Conservation (phyloP, 1,140 invertebrate species). For the Leptinotarsa undecemlineata region DNA sequence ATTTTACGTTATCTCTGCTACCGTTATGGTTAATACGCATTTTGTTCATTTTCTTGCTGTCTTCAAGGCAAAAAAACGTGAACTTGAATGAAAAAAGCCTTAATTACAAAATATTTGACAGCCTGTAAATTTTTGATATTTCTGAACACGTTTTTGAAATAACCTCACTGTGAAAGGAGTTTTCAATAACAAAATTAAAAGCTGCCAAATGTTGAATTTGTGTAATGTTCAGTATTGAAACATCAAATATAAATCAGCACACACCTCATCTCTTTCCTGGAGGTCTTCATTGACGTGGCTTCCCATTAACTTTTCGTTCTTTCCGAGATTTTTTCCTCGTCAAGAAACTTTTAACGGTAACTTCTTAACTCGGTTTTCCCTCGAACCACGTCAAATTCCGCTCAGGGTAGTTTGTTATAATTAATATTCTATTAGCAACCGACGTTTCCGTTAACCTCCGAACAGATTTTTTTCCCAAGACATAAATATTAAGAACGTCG, state of each 20-base stretch:
- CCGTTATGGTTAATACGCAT: too few relatives aligned
- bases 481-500: conserved; percentile 17
- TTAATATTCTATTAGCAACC: conserved; percentile 29
- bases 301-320: neutral
- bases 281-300: neutral
- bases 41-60: too few relatives aligned
- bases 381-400: conserved; percentile 8
- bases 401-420: conserved; percentile 17
- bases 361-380: conserved; percentile 12
- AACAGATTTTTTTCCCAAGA: conserved; percentile 6
- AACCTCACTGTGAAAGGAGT: too few relatives aligned
- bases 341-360: conserved; percentile 5
- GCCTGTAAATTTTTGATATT: too few relatives aligned
- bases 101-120: too few relatives aligned
- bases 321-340: neutral
- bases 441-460: conserved; percentile 2
- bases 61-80: too few relatives aligned
- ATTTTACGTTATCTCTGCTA: too few relatives aligned
- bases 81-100: too few relatives aligned
- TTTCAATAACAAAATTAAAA: too few relatives aligned
- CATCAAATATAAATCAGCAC: neutral
- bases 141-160: too few relatives aligned
- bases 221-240: neutral
- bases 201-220: too few relatives aligned
- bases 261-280: neutral